Conservation (phyloP, 2,113 vertebrate genomes). For the Myrmecophaga tridactyla region DNA sequence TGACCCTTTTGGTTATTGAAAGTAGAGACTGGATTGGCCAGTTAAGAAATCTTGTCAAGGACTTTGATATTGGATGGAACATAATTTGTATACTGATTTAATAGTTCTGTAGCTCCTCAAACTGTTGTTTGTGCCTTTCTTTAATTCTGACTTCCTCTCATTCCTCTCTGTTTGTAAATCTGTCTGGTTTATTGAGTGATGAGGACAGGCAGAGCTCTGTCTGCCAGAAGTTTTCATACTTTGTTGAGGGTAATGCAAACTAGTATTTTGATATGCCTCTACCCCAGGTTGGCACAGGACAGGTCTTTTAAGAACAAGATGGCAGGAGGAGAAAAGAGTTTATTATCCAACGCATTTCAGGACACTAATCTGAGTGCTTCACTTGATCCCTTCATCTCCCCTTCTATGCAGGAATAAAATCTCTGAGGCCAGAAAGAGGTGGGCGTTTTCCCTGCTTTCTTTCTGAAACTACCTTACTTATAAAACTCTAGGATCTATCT, state of each 20-base stretch:
- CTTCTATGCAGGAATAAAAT: background rate
- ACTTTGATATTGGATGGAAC: background rate
- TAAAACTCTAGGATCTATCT: background rate
- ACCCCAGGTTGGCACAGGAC: background rate
- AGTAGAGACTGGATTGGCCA: background rate
- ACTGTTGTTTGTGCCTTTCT: background rate
- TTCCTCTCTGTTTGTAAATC: conserved; percentile 11
- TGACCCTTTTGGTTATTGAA: conserved; percentile 1
- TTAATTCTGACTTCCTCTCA: background rate
- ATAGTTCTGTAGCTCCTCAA: conserved; percentile 24
- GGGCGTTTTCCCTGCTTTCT: background rate
- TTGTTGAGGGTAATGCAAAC: background rate
- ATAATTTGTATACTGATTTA: conserved; percentile 15
- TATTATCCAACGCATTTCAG: background rate
- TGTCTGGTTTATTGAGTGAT: conserved; percentile 12
- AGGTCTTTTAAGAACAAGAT: background rate
- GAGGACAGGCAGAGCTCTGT: background rate
- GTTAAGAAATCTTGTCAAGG: too few species aligned
- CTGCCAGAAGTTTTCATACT: background rate
- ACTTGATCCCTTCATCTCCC: background rate
- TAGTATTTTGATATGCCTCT: background rate
- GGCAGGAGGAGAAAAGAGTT: background rate
- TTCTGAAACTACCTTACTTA: background rate
- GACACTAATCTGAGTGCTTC: background rate
- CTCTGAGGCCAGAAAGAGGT: background rate